Conservation (phyloP, 2,888 invertebrate species). For the Zootermopsis nevadensis region DNA sequence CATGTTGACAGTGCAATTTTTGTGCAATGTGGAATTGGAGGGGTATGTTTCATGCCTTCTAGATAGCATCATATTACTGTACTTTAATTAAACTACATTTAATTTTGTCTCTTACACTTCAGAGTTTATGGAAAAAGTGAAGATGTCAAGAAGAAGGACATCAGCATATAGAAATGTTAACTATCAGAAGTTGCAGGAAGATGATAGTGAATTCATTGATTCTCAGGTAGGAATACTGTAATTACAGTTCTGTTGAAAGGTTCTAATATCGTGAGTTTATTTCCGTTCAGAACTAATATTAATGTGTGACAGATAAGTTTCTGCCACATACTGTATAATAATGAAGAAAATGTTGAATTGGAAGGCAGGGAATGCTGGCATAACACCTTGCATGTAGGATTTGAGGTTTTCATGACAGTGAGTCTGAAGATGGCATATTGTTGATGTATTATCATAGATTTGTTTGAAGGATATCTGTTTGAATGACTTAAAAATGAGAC, state of each 20-base stretch:
- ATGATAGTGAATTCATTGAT: slow-evolving; percentile 47
- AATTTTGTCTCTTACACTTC: neutral
- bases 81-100: neutral
- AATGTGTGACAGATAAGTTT: neutral
- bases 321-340: neutral
- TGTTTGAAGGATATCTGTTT: neutral
- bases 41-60: neutral
- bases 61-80: neutral
- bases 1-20: neutral
- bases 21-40: neutral
- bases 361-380: too few relatives aligned
- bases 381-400: too few relatives aligned
- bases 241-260: neutral
- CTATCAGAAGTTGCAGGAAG: slow-evolving; percentile 46
- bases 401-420: too few relatives aligned
- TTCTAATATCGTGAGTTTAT: neutral
- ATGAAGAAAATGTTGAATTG: too few relatives aligned
- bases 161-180: slow-evolving; percentile 42
- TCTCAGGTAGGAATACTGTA: slow-evolving; percentile 45
- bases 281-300: neutral
- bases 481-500: neutral
- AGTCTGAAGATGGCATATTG: neutral
- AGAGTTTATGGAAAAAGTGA: neutral
- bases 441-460: neutral
- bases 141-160: slow-evolving; percentile 48